Evolutionary conservation across 2,888 invertebrate species (phyloP).

Genomic region (Papilio gigon): DNA sequence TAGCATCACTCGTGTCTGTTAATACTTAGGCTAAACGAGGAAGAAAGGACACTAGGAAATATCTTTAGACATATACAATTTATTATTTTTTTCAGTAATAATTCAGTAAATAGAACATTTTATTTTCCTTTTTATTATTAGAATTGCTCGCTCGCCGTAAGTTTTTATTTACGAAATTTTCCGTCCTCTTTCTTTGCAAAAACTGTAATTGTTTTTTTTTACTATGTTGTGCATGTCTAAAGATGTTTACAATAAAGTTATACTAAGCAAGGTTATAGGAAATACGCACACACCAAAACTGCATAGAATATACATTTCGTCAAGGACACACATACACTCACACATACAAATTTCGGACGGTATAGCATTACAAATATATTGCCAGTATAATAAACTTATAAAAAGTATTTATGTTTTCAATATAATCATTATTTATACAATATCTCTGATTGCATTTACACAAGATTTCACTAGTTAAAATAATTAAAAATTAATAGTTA

Average conservation of each 20-base stretch:
- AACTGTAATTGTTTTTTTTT: no score
- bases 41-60: slow-evolving; percentile 17
- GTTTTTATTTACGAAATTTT: no score
- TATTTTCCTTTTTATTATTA: no score
- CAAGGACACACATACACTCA: slow-evolving; percentile 46
- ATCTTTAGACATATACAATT: slow-evolving; percentile 24
- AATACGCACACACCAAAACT: slow-evolving; percentile 6
- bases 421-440: slow-evolving; percentile 16
- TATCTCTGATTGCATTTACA: slow-evolving; percentile 36
- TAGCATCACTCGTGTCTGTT: slow-evolving; percentile 28
- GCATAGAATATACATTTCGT: slow-evolving; percentile 29
- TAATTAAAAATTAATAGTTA: slow-evolving; percentile 37
- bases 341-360: slow-evolving; percentile 57
- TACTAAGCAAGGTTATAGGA: slow-evolving; percentile 7
- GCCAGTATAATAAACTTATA: slow-evolving; percentile 43
- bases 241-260: slow-evolving; percentile 19
- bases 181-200: no score
- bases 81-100: background rate
- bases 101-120: no score
- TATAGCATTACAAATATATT: slow-evolving; percentile 51
- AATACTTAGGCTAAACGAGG: slow-evolving; percentile 9
- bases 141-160: no score
- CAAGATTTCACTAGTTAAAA: slow-evolving; percentile 42
- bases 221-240: slow-evolving; percentile 21
- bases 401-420: slow-evolving; percentile 39